Evolutionary conservation across 2,797 vertebrate genomes (phyloP), one percentile per base, ranked within the genome.

Genomic region (Cephalopachus bancanus): DNA sequence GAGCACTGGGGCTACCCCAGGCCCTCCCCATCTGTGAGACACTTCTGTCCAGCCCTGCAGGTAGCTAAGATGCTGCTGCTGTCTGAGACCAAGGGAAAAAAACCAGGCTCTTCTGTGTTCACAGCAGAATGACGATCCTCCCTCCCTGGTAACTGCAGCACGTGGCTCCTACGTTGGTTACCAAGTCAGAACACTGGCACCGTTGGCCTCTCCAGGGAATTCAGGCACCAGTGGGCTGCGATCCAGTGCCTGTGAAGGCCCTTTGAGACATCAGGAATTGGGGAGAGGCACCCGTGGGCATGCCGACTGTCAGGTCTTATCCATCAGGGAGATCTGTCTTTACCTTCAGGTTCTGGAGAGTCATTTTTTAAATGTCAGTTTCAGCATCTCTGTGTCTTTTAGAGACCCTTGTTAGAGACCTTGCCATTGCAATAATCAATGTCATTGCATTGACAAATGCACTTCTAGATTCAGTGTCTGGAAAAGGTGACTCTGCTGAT

Each of bases 281-380:
- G 59, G 64, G 19, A 22, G 44, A 92, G 53, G 51, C 53, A 9
- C 59, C 28, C 30, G 0, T 0, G 20, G 71, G 16, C 22, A 10
- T 5, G 1, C 51, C 55, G 6, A 28, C 33, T 49, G 4, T 17
- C 19, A 16, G 0, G 0, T 64, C n/a, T 26, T 55, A 2, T 11
- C 15, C 3, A 1, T 72, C 44, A 19, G 7, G 62, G 10, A 17
- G 10, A 22, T 14, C 57, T 33, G 37, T 37, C 37, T 37, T 37
- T 37, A 17, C 74, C 57, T 79, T 92, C 79, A 49, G 78, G 3
- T 49, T 67, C 14, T 24, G 30, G 86, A 84, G 83, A 62, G 12
- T 57, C 17, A 12, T 37, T 37, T 37, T 37, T 37, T 37, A 37
- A 37, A 72, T 2, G 5, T 15, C 12, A 20, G 24, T 71, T 60